Base-by-base conservation (phyloP, 2,888 invertebrate genomes). In the Xylota sylvarum region DNA sequence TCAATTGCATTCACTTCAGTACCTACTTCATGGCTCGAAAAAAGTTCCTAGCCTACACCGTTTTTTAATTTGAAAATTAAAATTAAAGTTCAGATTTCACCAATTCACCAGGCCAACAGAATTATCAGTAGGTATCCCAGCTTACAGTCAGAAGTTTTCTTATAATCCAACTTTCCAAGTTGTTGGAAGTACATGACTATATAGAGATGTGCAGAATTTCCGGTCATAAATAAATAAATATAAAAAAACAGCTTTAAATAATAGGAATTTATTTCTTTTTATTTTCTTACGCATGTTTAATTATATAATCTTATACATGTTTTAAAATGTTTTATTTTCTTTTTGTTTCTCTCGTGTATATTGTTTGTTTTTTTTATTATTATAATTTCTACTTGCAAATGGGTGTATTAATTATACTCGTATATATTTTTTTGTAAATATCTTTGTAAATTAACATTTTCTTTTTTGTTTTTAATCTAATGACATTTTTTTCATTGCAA, bases 201-300 rank as follows among this genome's bases (percentile, higher is more conserved):
- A 4, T 30, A 19, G 56, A n/a, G 55, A 43, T 69, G 55, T 40
- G 55, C 17, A 40, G 3, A 35, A 5, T 17, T 3, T 12, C n/a
- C 4, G 2, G 1, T 0, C 0, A 46, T 48, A 58, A 32, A 19
- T 30, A 40, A 56, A 12, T n/a, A 56, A 70, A 70, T 52, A 9
- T 12, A 58, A 43, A 17, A 0, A 9, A 17, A 14, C 43, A 43
- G n/a, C 23, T 74, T 64, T 81, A 58, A 58, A 78, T 86, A 81
- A 86, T 86, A 82, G 81, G 82, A 86, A 86, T 86, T 64, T 70
- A 40, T 73, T 56, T 46, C n/a, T 40, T 70, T 56, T 76, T 65
- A 40, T 17, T 81, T 48, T 64, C 69, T 58, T 82, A 82, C 64
- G 52, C 12, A 55, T 65, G 23, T 70, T 64, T 62, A 73, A 55